Evolutionary conservation across 2,797 vertebrate species (phyloP).

Genomic region (Muscicapa striata): DNA sequence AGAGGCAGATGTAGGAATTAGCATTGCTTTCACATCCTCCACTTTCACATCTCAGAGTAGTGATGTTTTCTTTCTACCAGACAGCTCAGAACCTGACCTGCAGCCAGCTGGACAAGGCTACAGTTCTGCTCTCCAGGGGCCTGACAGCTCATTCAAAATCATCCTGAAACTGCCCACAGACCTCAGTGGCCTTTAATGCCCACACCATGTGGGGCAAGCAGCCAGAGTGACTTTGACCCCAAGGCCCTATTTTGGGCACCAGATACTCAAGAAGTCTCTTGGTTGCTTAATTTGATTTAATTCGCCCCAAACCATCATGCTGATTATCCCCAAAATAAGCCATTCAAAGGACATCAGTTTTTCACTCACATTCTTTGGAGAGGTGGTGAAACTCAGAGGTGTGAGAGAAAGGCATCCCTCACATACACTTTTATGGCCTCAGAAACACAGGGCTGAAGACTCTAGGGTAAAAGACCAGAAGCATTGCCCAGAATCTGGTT

Average conservation of each 20-base stretch:
- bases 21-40: conserved; percentile 28
- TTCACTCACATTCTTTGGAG: neutral
- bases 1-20: conserved; percentile 38
- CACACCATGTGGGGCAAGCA: neutral
- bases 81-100: neutral
- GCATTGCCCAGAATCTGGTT: neutral
- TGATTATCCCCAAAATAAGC: neutral
- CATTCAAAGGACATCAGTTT: neutral
- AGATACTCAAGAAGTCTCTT: neutral
- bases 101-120: neutral
- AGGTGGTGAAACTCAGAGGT: neutral
- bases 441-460: neutral
- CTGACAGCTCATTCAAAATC: neutral
- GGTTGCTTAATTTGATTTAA: neutral
- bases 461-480: neutral
- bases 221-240: neutral
- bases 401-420: neutral
- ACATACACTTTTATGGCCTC: neutral
- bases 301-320: neutral
- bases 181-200: neutral
- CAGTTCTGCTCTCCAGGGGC: neutral
- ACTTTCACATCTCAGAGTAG: neutral
- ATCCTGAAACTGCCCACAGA: neutral
- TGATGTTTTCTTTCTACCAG: neutral
- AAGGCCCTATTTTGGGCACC: neutral